A percentile compares a stretch with the other conserved stretches of the same genome.
Evolutionary conservation across 2,888 invertebrate genomes (phyloP).

Genomic region (Philereme transversata): DNA sequence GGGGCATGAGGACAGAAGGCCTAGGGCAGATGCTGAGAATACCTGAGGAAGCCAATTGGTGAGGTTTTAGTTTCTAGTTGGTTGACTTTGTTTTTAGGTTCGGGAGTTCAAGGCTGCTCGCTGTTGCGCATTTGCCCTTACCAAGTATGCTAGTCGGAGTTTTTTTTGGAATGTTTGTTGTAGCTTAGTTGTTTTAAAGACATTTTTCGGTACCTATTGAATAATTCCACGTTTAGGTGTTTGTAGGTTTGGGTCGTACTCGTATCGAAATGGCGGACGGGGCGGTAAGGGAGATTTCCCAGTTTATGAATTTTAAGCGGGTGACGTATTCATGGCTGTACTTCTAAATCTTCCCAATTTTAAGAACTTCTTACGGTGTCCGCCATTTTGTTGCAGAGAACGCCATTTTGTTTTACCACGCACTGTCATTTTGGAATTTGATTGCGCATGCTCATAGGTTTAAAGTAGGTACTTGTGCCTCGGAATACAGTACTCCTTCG

Average conservation of each 20-base stretch:
- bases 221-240: too few species aligned
- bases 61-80: background rate
- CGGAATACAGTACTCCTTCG: too few species aligned
- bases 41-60: slow-evolving; percentile 20
- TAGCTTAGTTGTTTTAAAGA: background rate
- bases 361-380: background rate
- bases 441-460: background rate
- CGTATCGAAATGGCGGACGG: too few species aligned
- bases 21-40: slow-evolving; percentile 6
- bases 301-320: background rate
- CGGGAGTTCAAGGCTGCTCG: background rate
- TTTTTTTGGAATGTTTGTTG: background rate
- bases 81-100: slow-evolving; percentile 1
- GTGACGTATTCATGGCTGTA: background rate
- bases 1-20: slow-evolving; percentile 3
- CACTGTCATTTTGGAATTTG: background rate
- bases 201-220: too few species aligned
- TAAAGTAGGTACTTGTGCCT: too few species aligned
- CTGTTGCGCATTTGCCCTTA: slow-evolving; percentile 11
- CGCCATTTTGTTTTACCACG: slow-evolving; percentile 14
- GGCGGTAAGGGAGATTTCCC: too few species aligned
- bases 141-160: background rate
- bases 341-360: background rate
- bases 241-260: too few species aligned
- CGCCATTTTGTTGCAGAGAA: slow-evolving; percentile 12